A percentile compares a stretch with the other conserved stretches of the same genome.
These are phyloP conservation scores for Mionectes olivaceus DNA, from an alignment of 2,797 vertebrate genomes.

Conservation along the genomic window DNA sequence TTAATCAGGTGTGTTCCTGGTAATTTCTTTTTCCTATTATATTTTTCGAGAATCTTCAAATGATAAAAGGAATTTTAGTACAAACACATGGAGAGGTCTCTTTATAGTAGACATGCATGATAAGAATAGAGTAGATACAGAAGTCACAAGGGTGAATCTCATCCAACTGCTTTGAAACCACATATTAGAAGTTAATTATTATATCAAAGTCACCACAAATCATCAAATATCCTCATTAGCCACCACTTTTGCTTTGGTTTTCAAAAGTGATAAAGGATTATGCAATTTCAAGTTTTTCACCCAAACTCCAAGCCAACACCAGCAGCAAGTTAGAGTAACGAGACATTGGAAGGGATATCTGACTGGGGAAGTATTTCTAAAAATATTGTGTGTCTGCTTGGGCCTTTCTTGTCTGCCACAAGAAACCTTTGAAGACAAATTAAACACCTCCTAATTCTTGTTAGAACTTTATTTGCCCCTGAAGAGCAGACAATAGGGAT, in stretches of 20 bases:
- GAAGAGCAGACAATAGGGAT: not conserved
- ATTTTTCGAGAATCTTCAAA: conserved; percentile 39
- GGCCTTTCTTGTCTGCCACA: not conserved
- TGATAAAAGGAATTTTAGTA: conserved; percentile 61
- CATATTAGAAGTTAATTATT: not conserved
- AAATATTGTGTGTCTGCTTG: not conserved
- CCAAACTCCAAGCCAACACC: not conserved
- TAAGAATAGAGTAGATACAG: not conserved
- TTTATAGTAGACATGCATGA: not conserved
- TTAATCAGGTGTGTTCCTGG: conserved; percentile 22
- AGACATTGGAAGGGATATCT: not conserved
- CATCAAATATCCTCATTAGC: conserved; percentile 26
- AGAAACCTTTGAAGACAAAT: not conserved
- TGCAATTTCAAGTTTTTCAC: not conserved
- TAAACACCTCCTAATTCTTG: not conserved
- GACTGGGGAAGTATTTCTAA: not conserved
- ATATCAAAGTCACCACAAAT: conserved; percentile 36
- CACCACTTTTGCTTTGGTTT: conserved; percentile 5
- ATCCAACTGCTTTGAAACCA: not conserved
- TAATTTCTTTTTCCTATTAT: conserved; percentile 40
- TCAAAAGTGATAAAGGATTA: not conserved
- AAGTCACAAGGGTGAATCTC: not conserved
- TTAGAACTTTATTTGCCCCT: not conserved
- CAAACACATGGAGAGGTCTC: conserved; percentile 19
- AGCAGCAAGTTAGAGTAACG: not conserved